phyloP scores from a whole-genome alignment of 2,113 vertebrate genomes.

The Poecile atricapillus region DNA sequence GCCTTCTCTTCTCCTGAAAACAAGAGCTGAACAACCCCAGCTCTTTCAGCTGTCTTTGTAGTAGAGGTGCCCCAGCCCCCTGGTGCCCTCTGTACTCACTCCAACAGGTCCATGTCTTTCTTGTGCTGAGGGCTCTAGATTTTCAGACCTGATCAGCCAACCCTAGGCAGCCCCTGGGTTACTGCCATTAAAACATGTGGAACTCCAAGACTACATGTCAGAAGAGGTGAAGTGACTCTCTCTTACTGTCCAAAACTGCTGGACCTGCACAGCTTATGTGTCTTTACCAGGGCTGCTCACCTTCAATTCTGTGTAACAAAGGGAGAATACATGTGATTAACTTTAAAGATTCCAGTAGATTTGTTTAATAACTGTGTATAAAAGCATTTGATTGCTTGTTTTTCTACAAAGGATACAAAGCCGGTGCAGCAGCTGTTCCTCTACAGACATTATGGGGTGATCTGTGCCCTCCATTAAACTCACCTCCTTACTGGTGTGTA shows the following conservation, averaged over 20 bases:
- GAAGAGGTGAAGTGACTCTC: background rate
- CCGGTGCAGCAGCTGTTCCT: background rate
- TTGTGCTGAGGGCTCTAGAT: background rate
- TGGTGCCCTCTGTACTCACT: background rate
- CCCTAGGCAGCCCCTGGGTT: background rate
- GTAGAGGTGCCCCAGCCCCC: background rate
- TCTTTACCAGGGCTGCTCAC: background rate
- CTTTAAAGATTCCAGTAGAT: background rate
- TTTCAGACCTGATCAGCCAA: background rate
- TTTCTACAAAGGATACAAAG: background rate
- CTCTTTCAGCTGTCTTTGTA: accelerated
- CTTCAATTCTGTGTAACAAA: background rate
- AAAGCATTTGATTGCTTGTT: background rate
- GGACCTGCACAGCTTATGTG: no score
- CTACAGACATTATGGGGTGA: background rate
- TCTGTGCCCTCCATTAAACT: background rate
- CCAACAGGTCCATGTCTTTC: background rate
- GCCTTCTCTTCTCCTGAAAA: background rate
- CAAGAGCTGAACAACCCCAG: background rate
- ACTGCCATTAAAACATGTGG: background rate
- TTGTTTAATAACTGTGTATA: background rate
- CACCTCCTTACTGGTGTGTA: background rate
- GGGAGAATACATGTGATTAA: background rate
- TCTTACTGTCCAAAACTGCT: background rate
- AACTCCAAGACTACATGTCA: accelerated